Evolutionary conservation across 2,888 invertebrate genomes (phyloP).

Genomic region (Bugulina stolonifera): DNA sequence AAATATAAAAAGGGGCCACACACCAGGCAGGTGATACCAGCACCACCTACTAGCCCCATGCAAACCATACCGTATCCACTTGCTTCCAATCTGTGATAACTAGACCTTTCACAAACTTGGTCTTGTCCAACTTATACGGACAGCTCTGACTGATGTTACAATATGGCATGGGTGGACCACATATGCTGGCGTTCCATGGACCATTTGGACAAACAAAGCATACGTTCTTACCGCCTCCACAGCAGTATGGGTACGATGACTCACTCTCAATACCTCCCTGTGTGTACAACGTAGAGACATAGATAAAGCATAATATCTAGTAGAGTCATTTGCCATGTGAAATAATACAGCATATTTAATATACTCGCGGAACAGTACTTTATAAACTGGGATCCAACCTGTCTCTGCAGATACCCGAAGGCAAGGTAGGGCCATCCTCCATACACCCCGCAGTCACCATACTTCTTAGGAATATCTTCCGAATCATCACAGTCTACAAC

Average conservation of each 20-base stretch:
- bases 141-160: slow-evolving; percentile 43
- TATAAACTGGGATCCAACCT: too few relatives aligned
- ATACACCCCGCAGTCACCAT: slow-evolving; percentile 45
- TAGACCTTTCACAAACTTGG: slow-evolving; percentile 40
- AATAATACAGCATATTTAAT: too few relatives aligned
- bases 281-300: slow-evolving; percentile 1
- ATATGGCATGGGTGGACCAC: slow-evolving; percentile 40
- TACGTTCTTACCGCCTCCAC: slow-evolving; percentile 35
- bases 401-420: slow-evolving; percentile 39
- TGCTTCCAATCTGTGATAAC: slow-evolving; percentile 41
- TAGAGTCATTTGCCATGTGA: too few relatives aligned
- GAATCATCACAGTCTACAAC: slow-evolving; percentile 42
- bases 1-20: neutral
- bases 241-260: slow-evolving; percentile 39
- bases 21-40: neutral
- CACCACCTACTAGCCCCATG: neutral
- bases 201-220: slow-evolving; percentile 39
- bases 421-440: slow-evolving; percentile 46
- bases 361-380: too few relatives aligned
- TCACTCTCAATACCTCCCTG: slow-evolving; percentile 42
- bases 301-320: too few relatives aligned
- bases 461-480: slow-evolving; percentile 33
- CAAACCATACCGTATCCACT: slow-evolving; percentile 28
- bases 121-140: slow-evolving; percentile 35
- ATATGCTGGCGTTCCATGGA: slow-evolving; percentile 40